These are phyloP conservation scores for Pemphigus obesinymphae DNA, from an alignment of 1,140 invertebrate genomes.

Conservation along the genomic window DNA sequence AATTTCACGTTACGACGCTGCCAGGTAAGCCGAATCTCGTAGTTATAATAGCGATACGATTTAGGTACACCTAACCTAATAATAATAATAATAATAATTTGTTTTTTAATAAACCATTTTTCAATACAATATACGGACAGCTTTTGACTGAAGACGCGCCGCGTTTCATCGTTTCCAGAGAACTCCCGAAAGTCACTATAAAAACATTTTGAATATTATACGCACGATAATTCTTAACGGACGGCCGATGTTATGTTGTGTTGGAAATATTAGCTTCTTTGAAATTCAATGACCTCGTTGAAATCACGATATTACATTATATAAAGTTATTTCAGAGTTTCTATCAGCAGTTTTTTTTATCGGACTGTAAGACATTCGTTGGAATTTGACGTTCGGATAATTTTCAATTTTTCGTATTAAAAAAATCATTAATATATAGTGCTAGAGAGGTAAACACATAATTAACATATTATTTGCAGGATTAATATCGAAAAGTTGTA, in stretches of 20 bases:
- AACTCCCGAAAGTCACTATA: no score
- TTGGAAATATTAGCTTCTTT: neutral
- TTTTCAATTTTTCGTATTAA: neutral
- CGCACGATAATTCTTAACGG: no score
- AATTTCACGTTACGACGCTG: neutral
- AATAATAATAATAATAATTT: neutral
- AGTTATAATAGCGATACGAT: no score
- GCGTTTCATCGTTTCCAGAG: no score
- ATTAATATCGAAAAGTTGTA: no score
- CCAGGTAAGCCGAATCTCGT: slow-evolving; percentile 34
- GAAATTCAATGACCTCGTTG: neutral
- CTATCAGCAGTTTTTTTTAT: neutral
- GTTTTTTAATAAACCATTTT: neutral
- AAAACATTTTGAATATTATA: no score
- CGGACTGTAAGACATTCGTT: neutral
- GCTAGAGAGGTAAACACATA: neutral
- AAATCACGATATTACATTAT: neutral
- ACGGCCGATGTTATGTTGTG: no score
- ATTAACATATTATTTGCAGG: neutral
- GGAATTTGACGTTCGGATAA: neutral
- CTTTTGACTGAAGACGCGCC: no score
- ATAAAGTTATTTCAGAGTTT: neutral
- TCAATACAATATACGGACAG: no score
- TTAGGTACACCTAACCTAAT: no score
- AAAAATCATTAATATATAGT: neutral